A percentile compares a stretch with the other conserved stretches of the same genome.
Evolutionary conservation across 2,113 vertebrate species (phyloP).

Genomic region (Silurus meridionalis): DNA sequence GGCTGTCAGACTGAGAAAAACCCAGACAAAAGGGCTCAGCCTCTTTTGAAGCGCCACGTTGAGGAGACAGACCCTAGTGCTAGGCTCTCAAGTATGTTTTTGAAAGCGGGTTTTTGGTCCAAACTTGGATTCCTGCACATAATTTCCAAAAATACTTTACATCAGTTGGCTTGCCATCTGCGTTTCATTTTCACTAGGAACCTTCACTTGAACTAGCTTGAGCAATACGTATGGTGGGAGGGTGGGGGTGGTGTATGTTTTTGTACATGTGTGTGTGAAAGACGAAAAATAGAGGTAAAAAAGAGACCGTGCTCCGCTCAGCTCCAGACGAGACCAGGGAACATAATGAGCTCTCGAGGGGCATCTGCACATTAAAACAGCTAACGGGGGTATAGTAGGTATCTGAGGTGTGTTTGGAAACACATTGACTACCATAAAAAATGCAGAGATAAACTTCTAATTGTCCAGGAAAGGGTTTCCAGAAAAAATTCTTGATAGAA

Average conservation of each 20-base stretch:
- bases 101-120: constrained; percentile 17
- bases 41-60: constrained; percentile 36
- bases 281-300: constrained; percentile 38
- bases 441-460: neutral
- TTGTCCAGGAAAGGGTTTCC: neutral
- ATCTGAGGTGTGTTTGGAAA: neutral
- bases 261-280: neutral
- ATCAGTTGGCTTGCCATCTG: constrained; percentile 31
- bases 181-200: constrained; percentile 35
- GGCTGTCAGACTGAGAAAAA: constrained; percentile 46
- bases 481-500: neutral
- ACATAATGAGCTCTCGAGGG: constrained; percentile 52
- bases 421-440: neutral
- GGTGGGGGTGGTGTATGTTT: constrained; percentile 23
- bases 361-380: constrained; percentile 47
- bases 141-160: constrained; percentile 20
- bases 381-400: constrained; percentile 35
- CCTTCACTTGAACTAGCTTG: constrained; percentile 10
- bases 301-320: constrained; percentile 28
- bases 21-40: constrained; percentile 34
- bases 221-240: neutral
- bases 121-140: constrained; percentile 22
- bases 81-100: constrained; percentile 15
- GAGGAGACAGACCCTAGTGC: constrained; percentile 10
- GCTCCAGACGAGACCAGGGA: constrained; percentile 31